A percentile compares a stretch with the other conserved stretches of the same genome.
phyloP scores from a whole-genome alignment of 2,113 vertebrate species.

The Propithecus coquereli region DNA sequence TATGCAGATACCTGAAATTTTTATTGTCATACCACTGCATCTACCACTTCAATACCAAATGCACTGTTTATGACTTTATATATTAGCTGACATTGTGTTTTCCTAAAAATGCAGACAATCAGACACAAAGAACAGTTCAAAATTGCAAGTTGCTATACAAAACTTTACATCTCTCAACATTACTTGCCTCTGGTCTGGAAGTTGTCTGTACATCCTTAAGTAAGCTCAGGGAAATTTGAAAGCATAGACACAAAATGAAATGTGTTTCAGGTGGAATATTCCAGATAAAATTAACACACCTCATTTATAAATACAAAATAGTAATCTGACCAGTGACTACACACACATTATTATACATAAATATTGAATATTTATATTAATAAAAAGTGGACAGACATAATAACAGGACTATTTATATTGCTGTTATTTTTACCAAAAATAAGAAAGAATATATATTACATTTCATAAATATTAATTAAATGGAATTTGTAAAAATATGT shows the following conservation, averaged over 20 bases:
- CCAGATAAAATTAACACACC: neutral
- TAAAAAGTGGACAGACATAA: neutral
- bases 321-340: neutral
- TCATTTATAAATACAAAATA: slow-evolving; percentile 34
- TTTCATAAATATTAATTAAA: slow-evolving; percentile 37
- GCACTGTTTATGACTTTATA: neutral
- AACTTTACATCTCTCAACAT: neutral
- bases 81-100: neutral
- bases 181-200: neutral
- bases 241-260: neutral
- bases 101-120: neutral
- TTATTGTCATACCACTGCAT: neutral
- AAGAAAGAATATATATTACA: neutral
- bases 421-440: neutral
- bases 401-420: neutral
- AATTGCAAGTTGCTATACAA: neutral
- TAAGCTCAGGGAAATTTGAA: neutral
- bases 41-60: neutral
- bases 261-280: neutral
- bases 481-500: neutral
- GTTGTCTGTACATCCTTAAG: neutral
- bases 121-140: slow-evolving; percentile 5
- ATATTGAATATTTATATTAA: neutral
- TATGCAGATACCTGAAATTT: neutral
- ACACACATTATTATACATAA: slow-evolving; percentile 4